A percentile compares a stretch with the other conserved stretches of the same genome.
Evolutionary conservation across 2,888 invertebrate genomes (phyloP).

Genomic region (Dexiosoma caninum): DNA sequence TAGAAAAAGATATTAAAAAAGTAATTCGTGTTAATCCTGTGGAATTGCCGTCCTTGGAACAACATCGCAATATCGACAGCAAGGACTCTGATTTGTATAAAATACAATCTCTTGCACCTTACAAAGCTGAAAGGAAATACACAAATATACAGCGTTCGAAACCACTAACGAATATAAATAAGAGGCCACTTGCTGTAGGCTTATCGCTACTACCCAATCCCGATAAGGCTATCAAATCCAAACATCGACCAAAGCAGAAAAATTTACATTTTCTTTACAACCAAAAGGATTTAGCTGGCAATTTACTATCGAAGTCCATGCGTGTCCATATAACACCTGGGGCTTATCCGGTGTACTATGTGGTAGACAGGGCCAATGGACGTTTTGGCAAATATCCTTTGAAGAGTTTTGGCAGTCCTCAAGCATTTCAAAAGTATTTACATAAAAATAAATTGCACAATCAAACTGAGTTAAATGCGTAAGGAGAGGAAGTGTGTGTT

Average conservation of each 20-base stretch:
- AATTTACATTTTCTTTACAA: slow-evolving; percentile 70
- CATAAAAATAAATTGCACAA: slow-evolving; percentile 69
- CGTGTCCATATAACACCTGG: slow-evolving; percentile 73
- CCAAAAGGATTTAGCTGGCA: slow-evolving; percentile 59
- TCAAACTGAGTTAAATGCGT: not conserved
- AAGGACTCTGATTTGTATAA: slow-evolving; percentile 73
- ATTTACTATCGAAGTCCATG: slow-evolving; percentile 66
- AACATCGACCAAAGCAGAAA: slow-evolving; percentile 67
- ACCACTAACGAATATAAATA: slow-evolving; percentile 35
- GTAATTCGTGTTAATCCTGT: slow-evolving; percentile 73
- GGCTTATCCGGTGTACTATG: slow-evolving; percentile 74
- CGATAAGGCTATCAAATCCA: slow-evolving; percentile 65
- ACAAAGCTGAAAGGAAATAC: slow-evolving; percentile 64
- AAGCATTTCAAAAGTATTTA: slow-evolving; percentile 73
- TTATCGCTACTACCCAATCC: slow-evolving; percentile 62
- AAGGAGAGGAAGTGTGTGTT: not conserved
- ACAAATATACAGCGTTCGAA: slow-evolving; percentile 68
- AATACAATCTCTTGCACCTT: slow-evolving; percentile 69
- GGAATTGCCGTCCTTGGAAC: slow-evolving; percentile 69
- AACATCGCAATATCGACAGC: slow-evolving; percentile 64
- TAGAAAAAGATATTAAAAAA: slow-evolving; percentile 72
- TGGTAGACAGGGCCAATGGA: slow-evolving; percentile 74
- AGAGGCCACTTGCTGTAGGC: slow-evolving; percentile 67
- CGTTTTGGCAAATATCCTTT: slow-evolving; percentile 74
- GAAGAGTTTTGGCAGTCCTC: slow-evolving; percentile 71